Base-by-base conservation (phyloP, 2,888 invertebrate species). In the Melinaea menophilus region DNA sequence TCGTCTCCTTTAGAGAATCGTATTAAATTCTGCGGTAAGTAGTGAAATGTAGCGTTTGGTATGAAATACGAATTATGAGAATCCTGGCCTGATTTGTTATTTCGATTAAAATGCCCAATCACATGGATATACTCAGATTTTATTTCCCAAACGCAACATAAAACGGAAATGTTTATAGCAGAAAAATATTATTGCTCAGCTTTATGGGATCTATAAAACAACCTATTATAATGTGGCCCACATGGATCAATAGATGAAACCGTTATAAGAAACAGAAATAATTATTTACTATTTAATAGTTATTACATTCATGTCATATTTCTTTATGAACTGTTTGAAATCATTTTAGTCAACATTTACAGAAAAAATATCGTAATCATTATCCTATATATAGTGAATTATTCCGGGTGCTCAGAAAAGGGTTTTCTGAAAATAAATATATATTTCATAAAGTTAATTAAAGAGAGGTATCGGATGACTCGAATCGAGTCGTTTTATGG, bases 51-150 rank as follows among this genome's bases (percentile, higher is more conserved):
- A 48, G 22, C n/a, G 12, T 12, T n/a, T 22, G 13, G n/a, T 37
- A 51, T 4, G 51, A 51, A 51, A 22, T 51, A 51, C 5, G 11
- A 31, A 31, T 51, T 31, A 51, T 31, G 51, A 51, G 31, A 31
- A 11, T 51, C 22, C 31, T 5, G 31, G 31, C 31, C 31, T 7
- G 5, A 31, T 9, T 31, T 51, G 7, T 11, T 51, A 11, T 51
- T 51, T 51, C 51, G 31, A 51, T 51, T 51, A 51, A 51, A 51
- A 51, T 51, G 22, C n/a, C 51, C 51, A 31, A 51, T 51, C 51
- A 51, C 31, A 11, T 11, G 31, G 2, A 22, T 22, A 51, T 31
- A 31, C 22, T 31, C 31, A 22, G 51, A 51, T 51, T 51, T 51
- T 51, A 51, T 51, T 51, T 51, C 51, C 51, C 51, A 51, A 51